Evolutionary conservation across 2,888 invertebrate species (phyloP), one percentile per base, ranked within the genome.

Genomic region (Synergus umbraculus): DNA sequence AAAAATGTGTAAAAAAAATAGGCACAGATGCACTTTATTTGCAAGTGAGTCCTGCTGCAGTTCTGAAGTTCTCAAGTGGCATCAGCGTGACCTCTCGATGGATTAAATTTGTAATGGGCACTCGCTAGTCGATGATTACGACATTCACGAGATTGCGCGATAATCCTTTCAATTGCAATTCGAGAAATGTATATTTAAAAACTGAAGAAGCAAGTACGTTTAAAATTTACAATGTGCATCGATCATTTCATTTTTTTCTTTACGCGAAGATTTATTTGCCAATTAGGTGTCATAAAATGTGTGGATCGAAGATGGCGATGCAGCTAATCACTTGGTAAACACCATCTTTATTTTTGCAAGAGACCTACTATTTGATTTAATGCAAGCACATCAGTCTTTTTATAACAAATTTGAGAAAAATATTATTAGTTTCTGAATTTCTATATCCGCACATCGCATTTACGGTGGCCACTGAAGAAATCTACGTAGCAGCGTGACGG

Each of bases 211-310:
- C 44, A 44, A 44, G 18, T 67, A 44, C 18, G 44, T 12, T 46
- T 67, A n/a, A 46, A 67, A 12, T 9, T 67, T 41, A 29, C 44
- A 44, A 29, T 66, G 65, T 65, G 44, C 67, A 46, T 67, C 18
- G 67, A 67, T 67, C 67, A 67, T 67, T 67, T 67, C 18, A 22
- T 65, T 13, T 41, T 22, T 44, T 65, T 65, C n/a, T 65, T 43
- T 29, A 4, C 37, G 10, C 1, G 29, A 43, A 46, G 67, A 67
- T 67, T 67, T 67, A 67, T 67, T 44, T 43, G 12, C 46, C 18
- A 46, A 67, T 67, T 22, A 67, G 22, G 44, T 44, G 22, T 67
- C 67, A 46, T 13, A 46, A 46, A 46, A 46, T 46, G 13, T 46
- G 13, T 46, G 46, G 4, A 46, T 46, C 0, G 13, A 3, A 10